Percentiles rank a stretch among this genome's conserved stretches.
phyloP scores from a whole-genome alignment of 2,113 vertebrate genomes.

The Hemiscyllium ocellatum region DNA sequence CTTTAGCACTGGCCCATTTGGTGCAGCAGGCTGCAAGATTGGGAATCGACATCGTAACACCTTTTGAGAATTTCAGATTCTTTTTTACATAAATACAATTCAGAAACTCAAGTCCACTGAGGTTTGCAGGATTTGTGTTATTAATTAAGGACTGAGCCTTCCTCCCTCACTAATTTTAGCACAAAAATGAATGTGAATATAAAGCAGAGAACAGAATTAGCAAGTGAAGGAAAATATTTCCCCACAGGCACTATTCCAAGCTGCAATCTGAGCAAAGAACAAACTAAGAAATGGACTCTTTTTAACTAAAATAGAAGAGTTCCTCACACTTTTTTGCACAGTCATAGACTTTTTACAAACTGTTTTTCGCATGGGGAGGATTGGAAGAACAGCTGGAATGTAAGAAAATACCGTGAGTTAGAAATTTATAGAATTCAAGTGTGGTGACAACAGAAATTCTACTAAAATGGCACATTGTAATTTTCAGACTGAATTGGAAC shows the following conservation, averaged over 20 bases:
- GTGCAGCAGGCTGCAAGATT: background rate
- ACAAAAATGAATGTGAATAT: conserved; percentile 16
- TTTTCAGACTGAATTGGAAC: background rate
- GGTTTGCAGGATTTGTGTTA: background rate
- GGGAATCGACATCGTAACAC: background rate
- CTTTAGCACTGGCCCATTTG: background rate
- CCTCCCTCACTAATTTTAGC: background rate
- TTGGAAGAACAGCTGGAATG: background rate
- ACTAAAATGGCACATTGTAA: background rate
- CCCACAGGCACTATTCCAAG: background rate
- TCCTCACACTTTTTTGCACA: background rate
- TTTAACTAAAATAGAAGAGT: background rate
- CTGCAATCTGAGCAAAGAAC: conserved; percentile 6
- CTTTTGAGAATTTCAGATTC: conserved; percentile 5
- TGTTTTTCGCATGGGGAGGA: background rate
- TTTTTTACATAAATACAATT: conserved; percentile 14
- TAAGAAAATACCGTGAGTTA: background rate
- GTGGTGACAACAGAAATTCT: background rate
- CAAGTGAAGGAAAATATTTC: background rate
- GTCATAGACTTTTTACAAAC: background rate
- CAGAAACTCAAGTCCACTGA: background rate
- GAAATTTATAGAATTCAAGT: background rate
- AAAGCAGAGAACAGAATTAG: background rate
- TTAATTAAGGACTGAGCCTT: background rate
- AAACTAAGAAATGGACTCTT: background rate